phyloP scores from a whole-genome alignment of 1,140 invertebrate genomes.

The Zaprionus nigranus region DNA sequence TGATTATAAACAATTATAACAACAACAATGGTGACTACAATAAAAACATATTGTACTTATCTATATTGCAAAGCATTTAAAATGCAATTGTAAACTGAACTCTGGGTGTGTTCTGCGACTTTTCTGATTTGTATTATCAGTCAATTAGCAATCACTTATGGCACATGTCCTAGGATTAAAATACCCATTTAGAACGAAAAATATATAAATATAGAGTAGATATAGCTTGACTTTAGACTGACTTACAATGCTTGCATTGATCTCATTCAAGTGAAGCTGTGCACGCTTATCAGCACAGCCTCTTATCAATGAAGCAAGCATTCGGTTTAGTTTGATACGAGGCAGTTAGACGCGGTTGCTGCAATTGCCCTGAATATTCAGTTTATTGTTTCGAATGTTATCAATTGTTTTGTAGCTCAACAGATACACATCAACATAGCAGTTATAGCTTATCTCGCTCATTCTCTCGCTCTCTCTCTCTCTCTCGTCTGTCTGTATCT shows the following conservation, averaged over 20 bases:
- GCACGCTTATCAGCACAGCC: conserved; percentile 30
- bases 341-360: conserved; percentile 54
- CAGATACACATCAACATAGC: background rate
- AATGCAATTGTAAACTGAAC: conserved; percentile 45
- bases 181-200: conserved; percentile 5
- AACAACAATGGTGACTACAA: background rate
- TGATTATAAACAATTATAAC: conserved; percentile 40
- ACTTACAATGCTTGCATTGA: conserved; percentile 17
- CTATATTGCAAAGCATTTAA: conserved; percentile 39
- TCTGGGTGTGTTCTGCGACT: background rate
- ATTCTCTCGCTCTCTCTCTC: background rate
- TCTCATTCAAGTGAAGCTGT: conserved; percentile 21
- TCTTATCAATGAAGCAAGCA: conserved; percentile 53
- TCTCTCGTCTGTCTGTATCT: background rate
- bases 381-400: conserved; percentile 36
- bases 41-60: conserved; percentile 19
- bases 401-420: conserved; percentile 38
- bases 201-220: background rate
- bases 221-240: conserved; percentile 16
- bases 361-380: conserved; percentile 52
- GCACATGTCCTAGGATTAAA: conserved; percentile 24
- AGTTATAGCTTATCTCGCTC: conserved; percentile 27
- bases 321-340: conserved; percentile 54
- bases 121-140: conserved; percentile 18
- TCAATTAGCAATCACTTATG: conserved; percentile 56